Evolutionary conservation across 2,888 invertebrate species (phyloP).

Genomic region (Sinodicranocentrus sp.): DNA sequence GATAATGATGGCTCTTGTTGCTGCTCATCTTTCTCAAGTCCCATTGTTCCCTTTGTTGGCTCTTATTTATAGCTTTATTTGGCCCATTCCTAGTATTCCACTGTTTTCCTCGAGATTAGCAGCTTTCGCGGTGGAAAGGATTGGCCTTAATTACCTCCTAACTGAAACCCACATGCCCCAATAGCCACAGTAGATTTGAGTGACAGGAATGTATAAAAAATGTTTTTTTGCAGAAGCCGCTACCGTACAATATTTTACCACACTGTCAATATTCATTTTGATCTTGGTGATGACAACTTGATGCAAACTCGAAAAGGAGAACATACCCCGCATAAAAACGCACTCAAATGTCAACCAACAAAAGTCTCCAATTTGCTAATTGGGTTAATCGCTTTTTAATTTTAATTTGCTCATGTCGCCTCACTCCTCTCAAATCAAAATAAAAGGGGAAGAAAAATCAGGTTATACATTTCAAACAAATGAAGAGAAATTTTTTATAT

Average conservation of each 20-base stretch:
- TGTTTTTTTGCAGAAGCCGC: background rate
- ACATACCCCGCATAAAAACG: background rate
- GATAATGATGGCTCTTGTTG: conserved; percentile 38
- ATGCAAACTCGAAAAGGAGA: background rate
- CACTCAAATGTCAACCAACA: conserved; percentile 35
- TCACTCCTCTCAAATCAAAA: background rate
- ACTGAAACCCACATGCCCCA: conserved; percentile 16
- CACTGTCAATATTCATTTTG: background rate
- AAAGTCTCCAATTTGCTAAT: conserved; percentile 53
- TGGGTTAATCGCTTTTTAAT: conserved; percentile 52
- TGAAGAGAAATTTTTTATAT: too few species aligned
- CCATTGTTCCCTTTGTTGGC: conserved; percentile 19
- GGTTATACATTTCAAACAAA: conserved; percentile 18
- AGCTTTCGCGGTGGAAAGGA: conserved; percentile 15
- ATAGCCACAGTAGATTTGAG: background rate
- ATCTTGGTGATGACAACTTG: background rate
- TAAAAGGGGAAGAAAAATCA: conserved; percentile 7
- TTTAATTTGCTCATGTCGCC: conserved; percentile 13
- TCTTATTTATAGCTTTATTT: conserved; percentile 34
- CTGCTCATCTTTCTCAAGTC: conserved; percentile 23
- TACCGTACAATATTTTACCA: background rate
- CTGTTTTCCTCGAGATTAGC: conserved; percentile 16
- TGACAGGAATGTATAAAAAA: background rate
- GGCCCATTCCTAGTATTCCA: conserved; percentile 22
- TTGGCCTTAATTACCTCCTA: conserved; percentile 49